Base-by-base conservation (phyloP, 2,113 vertebrate species). In the Hippocampus guttulatus region DNA sequence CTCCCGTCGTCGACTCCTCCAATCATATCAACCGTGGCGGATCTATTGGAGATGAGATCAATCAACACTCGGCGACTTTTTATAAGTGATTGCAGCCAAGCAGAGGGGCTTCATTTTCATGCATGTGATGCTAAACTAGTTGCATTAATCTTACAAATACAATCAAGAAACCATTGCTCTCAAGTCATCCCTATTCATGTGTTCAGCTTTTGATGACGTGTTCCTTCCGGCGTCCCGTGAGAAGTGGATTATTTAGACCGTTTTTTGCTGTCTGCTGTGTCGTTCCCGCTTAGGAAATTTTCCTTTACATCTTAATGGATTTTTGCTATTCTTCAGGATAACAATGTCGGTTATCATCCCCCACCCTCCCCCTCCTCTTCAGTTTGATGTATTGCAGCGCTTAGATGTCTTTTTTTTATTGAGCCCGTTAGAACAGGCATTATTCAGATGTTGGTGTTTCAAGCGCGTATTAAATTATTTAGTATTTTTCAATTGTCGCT, bases 21-120 rank as follows among this genome's bases (percentile, higher is more conserved):
- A 86, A 87, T 90, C 86, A 79, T 76, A 82, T 88, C 89, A 77
- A 83, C 85, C 77, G 76, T 77, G 81, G 73, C 80, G 87, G 84
- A 85, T 82, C 84, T 88, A 71, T 81, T 69, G 85, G 83, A 86
- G 84, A 91, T 89, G 85, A 87, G 78, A 84, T 80, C 83, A 83
- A 86, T 88, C 81, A 84, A 85, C 80, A 78, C 78, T 73, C 75
- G 76, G 84, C 81, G 80, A 73, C 80, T 81, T 71, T 79, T 74
- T 78, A 81, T 75, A 81, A 85, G 73, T 77, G 76, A 86, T 81
- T 85, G 80, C 70, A 79, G 75, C 74, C 14, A 61, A 77, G 71
- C 45, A 41, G 51, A 62, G 60, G 84, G 68, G 77, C 7, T 90
- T 85, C 16, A 80, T 88, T 86, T 82, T 77, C 76, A 81, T 85